phyloP scores from a whole-genome alignment of 2,888 invertebrate species.

The Nyleta sp. region DNA sequence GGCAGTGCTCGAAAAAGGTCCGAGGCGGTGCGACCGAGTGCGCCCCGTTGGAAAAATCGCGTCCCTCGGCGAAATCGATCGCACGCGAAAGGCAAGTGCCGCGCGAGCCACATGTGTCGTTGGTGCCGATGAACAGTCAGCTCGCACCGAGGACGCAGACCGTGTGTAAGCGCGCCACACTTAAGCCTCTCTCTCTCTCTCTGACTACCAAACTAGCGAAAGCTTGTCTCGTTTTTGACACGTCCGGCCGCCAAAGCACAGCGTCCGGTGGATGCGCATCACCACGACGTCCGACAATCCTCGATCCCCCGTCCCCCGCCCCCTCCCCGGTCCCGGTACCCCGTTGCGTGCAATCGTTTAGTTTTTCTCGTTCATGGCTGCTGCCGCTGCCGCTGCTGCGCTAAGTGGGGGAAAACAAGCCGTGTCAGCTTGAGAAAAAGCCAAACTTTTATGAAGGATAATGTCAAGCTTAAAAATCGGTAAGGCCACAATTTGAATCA shows the following conservation, averaged over 20 bases:
- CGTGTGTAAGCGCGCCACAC: constrained; percentile 60
- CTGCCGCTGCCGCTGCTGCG: constrained; percentile 69
- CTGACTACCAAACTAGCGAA: constrained; percentile 47
- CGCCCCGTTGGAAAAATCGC: constrained; percentile 32
- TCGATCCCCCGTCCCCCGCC: constrained; percentile 67
- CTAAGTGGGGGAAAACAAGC: constrained; percentile 80
- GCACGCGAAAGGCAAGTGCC: constrained; percentile 19
- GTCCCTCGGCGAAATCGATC: constrained; percentile 30
- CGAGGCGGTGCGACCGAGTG: constrained; percentile 21
- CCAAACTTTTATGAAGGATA: constrained; percentile 82
- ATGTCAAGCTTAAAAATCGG: constrained; percentile 86
- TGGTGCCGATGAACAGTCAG: constrained; percentile 56
- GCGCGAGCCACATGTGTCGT: constrained; percentile 42
- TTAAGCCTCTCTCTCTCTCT: constrained; percentile 36
- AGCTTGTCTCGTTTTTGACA: constrained; percentile 58
- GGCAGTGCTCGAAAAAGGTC: constrained; percentile 44
- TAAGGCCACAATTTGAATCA: constrained; percentile 77
- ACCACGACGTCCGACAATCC: constrained; percentile 67
- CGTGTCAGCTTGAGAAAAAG: constrained; percentile 73
- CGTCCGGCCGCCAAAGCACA: constrained; percentile 46
- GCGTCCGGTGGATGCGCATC: constrained; percentile 72
- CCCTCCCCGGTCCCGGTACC: constrained; percentile 66
- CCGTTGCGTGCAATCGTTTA: constrained; percentile 66
- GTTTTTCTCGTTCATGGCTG: constrained; percentile 75
- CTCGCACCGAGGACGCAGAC: constrained; percentile 57